phyloP scores from a whole-genome alignment of 2,113 vertebrate genomes.

The Lanius collurio region DNA sequence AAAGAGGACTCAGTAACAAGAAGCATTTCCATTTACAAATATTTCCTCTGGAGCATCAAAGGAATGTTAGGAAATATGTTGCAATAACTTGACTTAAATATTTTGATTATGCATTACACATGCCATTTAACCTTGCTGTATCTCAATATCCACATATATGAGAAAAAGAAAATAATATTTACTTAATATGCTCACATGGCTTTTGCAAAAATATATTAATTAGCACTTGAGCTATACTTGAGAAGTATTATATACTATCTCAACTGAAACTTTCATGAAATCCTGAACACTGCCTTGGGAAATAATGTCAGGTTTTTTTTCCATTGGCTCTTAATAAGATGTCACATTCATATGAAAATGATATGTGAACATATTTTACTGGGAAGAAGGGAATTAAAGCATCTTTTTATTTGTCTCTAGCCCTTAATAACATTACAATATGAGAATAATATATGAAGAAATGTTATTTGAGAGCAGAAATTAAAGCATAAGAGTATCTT shows the following conservation, averaged over 20 bases:
- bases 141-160: neutral
- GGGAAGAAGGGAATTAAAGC: neutral
- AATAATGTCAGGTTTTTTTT: neutral
- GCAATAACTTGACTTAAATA: slow-evolving; percentile 6
- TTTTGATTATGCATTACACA: neutral
- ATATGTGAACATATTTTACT: neutral
- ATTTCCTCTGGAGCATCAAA: slow-evolving; percentile 43
- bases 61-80: slow-evolving; percentile 1
- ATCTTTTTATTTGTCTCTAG: slow-evolving; percentile 24
- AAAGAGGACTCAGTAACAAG: slow-evolving; percentile 32
- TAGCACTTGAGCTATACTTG: neutral
- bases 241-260: neutral
- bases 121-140: neutral
- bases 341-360: neutral
- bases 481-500: neutral
- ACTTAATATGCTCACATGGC: neutral
- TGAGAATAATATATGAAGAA: neutral
- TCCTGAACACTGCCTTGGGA: slow-evolving; percentile 14
- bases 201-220: slow-evolving; percentile 15
- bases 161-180: slow-evolving; percentile 18
- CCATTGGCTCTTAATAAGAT: slow-evolving; percentile 2
- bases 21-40: slow-evolving; percentile 49
- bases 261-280: neutral
- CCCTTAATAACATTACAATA: slow-evolving; percentile 19
- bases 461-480: neutral